Conservation (phyloP, 2,888 invertebrate genomes). For the Drosophila longiperda region DNA sequence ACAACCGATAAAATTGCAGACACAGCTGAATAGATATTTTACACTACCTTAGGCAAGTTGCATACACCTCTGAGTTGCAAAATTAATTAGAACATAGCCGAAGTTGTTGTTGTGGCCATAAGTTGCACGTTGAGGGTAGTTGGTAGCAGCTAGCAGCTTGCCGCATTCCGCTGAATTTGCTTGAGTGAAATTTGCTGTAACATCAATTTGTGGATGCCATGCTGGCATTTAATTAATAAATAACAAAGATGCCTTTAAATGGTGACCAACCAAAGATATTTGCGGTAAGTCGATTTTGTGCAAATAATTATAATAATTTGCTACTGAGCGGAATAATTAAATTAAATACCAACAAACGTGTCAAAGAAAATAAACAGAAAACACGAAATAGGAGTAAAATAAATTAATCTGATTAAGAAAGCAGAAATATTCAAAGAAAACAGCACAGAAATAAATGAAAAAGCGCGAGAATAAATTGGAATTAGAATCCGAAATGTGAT, state of each 20-base stretch:
- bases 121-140: neutral
- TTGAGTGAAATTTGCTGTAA: constrained; percentile 33
- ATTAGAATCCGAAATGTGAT: neutral
- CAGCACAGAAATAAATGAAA: neutral
- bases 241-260: constrained; percentile 4
- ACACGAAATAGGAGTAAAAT: neutral
- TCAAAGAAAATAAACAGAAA: too few relatives aligned
- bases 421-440: neutral
- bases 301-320: neutral
- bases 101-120: constrained; percentile 36
- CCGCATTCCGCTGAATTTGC: constrained; percentile 12
- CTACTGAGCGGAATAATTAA: neutral
- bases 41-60: neutral
- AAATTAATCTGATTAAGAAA: neutral
- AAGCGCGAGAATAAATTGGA: neutral
- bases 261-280: neutral
- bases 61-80: constrained; percentile 14
- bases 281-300: neutral
- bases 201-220: constrained; percentile 43
- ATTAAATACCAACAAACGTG: neutral
- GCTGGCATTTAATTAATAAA: constrained; percentile 42
- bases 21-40: neutral
- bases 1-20: neutral
- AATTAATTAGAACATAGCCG: constrained; percentile 46
- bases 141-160: neutral